phyloP scores from a whole-genome alignment of 2,888 invertebrate species.

The Sminthurides aquaticus region DNA sequence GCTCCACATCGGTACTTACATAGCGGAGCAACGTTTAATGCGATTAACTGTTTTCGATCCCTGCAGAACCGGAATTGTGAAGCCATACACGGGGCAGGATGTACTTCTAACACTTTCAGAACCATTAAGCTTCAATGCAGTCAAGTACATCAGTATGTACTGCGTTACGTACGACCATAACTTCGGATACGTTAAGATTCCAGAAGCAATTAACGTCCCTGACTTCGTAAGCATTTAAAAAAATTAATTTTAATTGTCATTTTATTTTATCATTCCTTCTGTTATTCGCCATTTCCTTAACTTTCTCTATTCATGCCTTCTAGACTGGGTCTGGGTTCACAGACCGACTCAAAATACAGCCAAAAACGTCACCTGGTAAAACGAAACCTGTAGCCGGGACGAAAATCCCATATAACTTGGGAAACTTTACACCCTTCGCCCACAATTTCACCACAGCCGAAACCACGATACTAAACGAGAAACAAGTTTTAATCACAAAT shows the following conservation, averaged over 20 bases:
- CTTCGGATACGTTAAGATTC: constrained; percentile 81
- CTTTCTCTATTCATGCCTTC: no score
- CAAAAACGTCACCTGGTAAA: neutral
- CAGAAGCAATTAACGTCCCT: constrained; percentile 45
- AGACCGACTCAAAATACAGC: neutral
- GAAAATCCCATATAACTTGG: no score
- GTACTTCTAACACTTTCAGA: constrained; percentile 82
- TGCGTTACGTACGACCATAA: constrained; percentile 82
- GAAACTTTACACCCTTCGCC: neutral
- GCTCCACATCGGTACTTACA: no score
- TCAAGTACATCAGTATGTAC: constrained; percentile 86
- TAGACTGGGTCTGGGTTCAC: neutral
- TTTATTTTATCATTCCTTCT: no score
- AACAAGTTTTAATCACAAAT: constrained; percentile 26
- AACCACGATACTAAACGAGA: constrained; percentile 20
- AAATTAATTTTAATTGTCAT: no score
- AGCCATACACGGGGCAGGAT: constrained; percentile 81
- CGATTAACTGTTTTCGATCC: neutral
- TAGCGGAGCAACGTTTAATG: no score
- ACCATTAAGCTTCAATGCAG: constrained; percentile 74
- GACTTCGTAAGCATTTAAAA: neutral
- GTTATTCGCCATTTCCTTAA: neutral
- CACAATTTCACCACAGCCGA: neutral
- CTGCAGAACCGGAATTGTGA: constrained; percentile 61
- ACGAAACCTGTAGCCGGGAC: neutral